Evolutionary conservation across 1,140 invertebrate species (phyloP).

Genomic region (Globodera rostochiensis): DNA sequence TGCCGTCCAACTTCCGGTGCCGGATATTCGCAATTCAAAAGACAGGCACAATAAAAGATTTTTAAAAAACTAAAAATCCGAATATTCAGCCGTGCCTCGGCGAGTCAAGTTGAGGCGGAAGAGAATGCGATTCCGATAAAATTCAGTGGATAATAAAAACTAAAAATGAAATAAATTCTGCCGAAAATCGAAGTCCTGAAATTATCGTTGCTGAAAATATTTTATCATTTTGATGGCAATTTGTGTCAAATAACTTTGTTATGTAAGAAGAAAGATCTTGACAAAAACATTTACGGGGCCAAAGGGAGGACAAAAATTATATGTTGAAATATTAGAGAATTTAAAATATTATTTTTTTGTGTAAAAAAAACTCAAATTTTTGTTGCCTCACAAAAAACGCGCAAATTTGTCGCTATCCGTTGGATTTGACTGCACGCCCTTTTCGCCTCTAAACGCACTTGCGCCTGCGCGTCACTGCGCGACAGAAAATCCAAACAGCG

Average conservation of each 20-base stretch:
- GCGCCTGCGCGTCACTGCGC: constrained; percentile 17
- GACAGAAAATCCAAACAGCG: constrained; percentile 42
- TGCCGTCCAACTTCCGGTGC: constrained; percentile 37
- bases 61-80: not conserved
- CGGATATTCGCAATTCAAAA: constrained; percentile 41
- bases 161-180: constrained; percentile 2
- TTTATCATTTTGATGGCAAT: constrained; percentile 13
- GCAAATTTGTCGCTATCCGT: constrained; percentile 14
- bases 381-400: constrained; percentile 31
- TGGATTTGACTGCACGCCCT: constrained; percentile 16
- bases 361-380: constrained; percentile 30
- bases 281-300: not conserved
- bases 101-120: constrained; percentile 46
- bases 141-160: constrained; percentile 39
- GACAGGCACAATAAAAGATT: constrained; percentile 20
- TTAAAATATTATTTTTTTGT: no score
- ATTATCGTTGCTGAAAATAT: not conserved
- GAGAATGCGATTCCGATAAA: constrained; percentile 49
- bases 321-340: not conserved
- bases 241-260: not conserved
- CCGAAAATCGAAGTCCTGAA: not conserved
- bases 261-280: constrained; percentile 8
- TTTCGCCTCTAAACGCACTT: constrained; percentile 35
- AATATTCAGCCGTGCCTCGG: constrained; percentile 36
- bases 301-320: not conserved